These are phyloP conservation scores for Aelia acuminata DNA, from an alignment of 2,888 invertebrate genomes.

Conservation along the genomic window DNA sequence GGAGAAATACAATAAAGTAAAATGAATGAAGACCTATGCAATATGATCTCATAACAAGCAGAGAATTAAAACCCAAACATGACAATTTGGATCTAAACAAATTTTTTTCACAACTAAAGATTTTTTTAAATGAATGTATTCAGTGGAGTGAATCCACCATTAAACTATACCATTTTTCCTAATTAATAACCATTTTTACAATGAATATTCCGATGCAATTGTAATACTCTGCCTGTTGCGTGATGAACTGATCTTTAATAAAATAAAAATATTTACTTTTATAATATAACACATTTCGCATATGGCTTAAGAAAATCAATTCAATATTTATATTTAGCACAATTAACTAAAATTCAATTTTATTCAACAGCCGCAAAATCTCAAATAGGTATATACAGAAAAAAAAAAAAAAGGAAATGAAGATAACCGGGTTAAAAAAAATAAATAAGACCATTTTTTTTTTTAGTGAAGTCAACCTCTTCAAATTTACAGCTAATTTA, in stretches of 20 bases:
- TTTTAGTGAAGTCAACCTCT: constrained; percentile 53
- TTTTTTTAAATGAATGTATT: neutral
- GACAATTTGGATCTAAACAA: neutral
- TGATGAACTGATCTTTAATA: neutral
- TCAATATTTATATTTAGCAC: neutral
- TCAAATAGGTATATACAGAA: neutral
- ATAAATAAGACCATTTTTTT: constrained; percentile 42
- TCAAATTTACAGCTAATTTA: constrained; percentile 57
- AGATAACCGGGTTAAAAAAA: neutral
- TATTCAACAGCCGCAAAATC: neutral
- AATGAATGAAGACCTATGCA: neutral
- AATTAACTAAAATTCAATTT: neutral
- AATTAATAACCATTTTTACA: too few relatives aligned
- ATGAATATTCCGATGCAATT: neutral
- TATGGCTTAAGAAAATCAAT: neutral
- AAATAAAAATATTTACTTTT: neutral
- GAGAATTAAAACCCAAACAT: neutral
- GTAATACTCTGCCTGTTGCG: neutral
- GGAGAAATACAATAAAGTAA: neutral
- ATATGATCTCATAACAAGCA: neutral
- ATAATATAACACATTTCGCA: neutral
- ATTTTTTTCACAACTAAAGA: neutral
- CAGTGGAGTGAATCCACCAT: neutral
- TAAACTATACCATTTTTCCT: neutral
- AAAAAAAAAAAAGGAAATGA: neutral